Evolutionary conservation across 2,113 vertebrate species (phyloP), one percentile per base, ranked within the genome.

Genomic region (Electrona antarctica): DNA sequence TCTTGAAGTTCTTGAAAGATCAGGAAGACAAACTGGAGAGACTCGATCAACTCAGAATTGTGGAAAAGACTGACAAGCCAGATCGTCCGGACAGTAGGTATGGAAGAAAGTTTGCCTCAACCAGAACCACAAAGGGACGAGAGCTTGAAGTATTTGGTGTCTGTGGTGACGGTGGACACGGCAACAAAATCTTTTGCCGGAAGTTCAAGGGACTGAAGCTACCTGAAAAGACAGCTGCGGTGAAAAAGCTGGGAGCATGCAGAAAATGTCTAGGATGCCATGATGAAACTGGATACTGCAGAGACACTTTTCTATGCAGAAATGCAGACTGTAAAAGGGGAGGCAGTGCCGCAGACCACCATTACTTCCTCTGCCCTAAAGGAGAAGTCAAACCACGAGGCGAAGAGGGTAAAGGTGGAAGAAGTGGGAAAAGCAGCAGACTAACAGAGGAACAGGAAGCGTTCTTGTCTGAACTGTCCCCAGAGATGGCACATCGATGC

Each of bases 361-460:
- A 65, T 29, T 73, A 46, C 49, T 67, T 62, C 14, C 69, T 72
- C 1, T 78, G 76, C 13, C 60, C 51, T 67, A 49, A n/a, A n/a
- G n/a, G n/a, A n/a, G n/a, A n/a, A n/a, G n/a, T n/a, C n/a, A n/a
- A n/a, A n/a, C n/a, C n/a, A 33, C 46, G 50, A 21, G 11, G 7
- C 1, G 2, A 56, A 64, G 7, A 29, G 51, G 33, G n/a, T 33
- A 2, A 13, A 51, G 29, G 51, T 41, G 58, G 12, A 48, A 1
- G 55, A 14, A n/a, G 28, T 21, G 48, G 2, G 29, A 33, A 14
- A n/a, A n/a, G n/a, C 55, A 10, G 10, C 4, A 57, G 49, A n/a
- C n/a, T 21, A 29, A 77, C 41, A 7, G 65, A 74, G 7, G 64
- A 81, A 7, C 75, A 83, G 61, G 46, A 84, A 7, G 11, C 48